Base-by-base conservation (phyloP, 2,888 invertebrate genomes). In the Monochamus alternatus region DNA sequence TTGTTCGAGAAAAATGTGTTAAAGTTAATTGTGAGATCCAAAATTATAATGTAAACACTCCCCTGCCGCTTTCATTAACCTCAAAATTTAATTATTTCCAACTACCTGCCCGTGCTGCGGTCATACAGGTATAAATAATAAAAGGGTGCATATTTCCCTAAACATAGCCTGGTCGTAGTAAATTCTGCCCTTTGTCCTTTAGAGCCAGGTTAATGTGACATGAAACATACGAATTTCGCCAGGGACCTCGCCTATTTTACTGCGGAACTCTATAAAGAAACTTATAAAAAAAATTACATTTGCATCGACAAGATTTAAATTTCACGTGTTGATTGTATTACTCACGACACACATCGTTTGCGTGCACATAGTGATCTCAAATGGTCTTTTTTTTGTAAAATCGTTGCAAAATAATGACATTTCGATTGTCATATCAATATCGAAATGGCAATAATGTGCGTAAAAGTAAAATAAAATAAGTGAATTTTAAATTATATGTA, bases 71-170 rank as follows among this genome's bases (percentile, higher is more conserved):
- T 47, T 47, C 9, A 47, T 47, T 47, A 47, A 47, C 47, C 47
- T 47, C 10, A 47, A 47, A 47, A 14, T 55, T 55, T 55, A 55
- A 55, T 55, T 55, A 55, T 55, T 55, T n/a, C n/a, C n/a, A 55
- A 55, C 55, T 55, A 55, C n/a, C n/a, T 55, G 7, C 7, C 5
- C 22, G 55, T 14, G 14, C 14, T 14, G 5, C 55, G 14, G 5
- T n/a, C n/a, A 8, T 55, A n/a, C 47, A 55, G 14, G 14, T n/a
- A 55, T 55, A 22, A 55, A 55, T 55, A 55, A 55, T 55, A 55
- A 55, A 55, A 55, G 55, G 55, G 55, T n/a, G n/a, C 55, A 55
- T 55, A 55, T 55, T 55, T 55, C 55, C 55, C 55, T n/a, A 55
- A 55, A 55, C 55, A n/a, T 5, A 22, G 14, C 55, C n/a, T 4